Evolutionary conservation across 1,140 invertebrate species (phyloP), one percentile per base, ranked within the genome.

Genomic region (Caerostris darwini): DNA sequence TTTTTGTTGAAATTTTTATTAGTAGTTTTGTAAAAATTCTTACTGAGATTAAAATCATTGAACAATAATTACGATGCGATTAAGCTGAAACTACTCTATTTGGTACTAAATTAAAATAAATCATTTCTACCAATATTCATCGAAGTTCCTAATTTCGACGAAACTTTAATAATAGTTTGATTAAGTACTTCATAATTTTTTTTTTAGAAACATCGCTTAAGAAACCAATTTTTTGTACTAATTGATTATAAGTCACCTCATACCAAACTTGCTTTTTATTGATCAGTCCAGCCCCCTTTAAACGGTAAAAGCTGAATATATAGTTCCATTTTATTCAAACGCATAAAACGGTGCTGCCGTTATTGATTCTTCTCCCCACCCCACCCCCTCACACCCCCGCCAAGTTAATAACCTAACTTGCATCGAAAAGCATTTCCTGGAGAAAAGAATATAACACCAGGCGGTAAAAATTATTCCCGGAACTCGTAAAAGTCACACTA

Each of bases 401-500:
- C 56, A 7, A 83, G 82, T 83, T 83, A 83, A 57, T 83, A 77
- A 77, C 34, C 53, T 53, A 77, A 77, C 34, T 77, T 53, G 71
- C 82, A 83, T 58, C 82, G 53, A 56, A 58, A 83, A 83, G 53
- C 54, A 56, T 58, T 83, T 58, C 54, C 82, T 17, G 82, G 14
- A 34, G 82, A 34, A 56, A 83, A 83, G 56, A 58, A 56, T 19
- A 83, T 58, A 58, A 58, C 54, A 19, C 17, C n/a, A 50, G 82
- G 54, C 56, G 82, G 82, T 83, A 89, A 89, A 89, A 89, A 89
- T 87, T 89, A 54, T 89, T 61, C 87, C 87, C 61, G 50, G 12
- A 77, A 81, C 89, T 90, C 71, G 58, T 93, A 93, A 93, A 93
- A 86, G 67, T 93, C 71, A 53, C 56, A n/a, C 64, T 57, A 17